Evolutionary conservation across 2,113 vertebrate species (phyloP), one percentile per base, ranked within the genome.

Genomic region (Leptodactylus fuscus): DNA sequence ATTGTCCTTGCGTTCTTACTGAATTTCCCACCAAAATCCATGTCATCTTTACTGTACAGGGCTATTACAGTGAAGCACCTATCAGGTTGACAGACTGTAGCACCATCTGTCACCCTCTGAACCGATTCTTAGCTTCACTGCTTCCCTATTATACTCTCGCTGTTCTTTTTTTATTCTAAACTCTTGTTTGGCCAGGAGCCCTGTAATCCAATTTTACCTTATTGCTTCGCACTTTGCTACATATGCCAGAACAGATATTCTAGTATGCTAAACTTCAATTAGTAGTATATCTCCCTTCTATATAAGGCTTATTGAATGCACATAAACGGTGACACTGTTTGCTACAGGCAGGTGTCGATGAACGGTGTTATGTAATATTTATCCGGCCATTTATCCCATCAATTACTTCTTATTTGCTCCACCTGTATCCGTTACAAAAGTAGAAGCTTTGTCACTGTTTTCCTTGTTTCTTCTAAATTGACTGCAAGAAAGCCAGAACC

Each of bases 161-260:
- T 36, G 75, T 53, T 78, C n/a, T 75, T 74, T 73, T 44, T 75
- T 75, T 69, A 69, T 75, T 75, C 75, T 78, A n/a, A 36, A 78
- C 32, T 78, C 75, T 55, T 78, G 75, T 78, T 78, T 78, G 75
- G 75, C 75, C 49, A 78, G 75, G 36, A 78, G 49, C 76, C 76
- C 76, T 58, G 48, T 22, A 78, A 78, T 58, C 76, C 32, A 55
- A 78, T 78, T 58, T 78, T 58, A 55, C 51, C 76, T 38, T 58
- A 36, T 38, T 58, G 76, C 76, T 36, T 78, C 76, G 38, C 76
- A 78, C 51, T 55, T 58, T 58, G 49, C 51, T 78, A 58, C 76
- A 78, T 78, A 78, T 58, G 76, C 49, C 51, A 38, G 75, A 78
- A 34, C 75, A 55, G 76, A 58, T 78, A 78, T 78, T 78, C 32